Percentiles rank a stretch among this genome's conserved stretches.
Evolutionary conservation across 1,140 invertebrate genomes (phyloP).

Genomic region (Cydia strobilella): DNA sequence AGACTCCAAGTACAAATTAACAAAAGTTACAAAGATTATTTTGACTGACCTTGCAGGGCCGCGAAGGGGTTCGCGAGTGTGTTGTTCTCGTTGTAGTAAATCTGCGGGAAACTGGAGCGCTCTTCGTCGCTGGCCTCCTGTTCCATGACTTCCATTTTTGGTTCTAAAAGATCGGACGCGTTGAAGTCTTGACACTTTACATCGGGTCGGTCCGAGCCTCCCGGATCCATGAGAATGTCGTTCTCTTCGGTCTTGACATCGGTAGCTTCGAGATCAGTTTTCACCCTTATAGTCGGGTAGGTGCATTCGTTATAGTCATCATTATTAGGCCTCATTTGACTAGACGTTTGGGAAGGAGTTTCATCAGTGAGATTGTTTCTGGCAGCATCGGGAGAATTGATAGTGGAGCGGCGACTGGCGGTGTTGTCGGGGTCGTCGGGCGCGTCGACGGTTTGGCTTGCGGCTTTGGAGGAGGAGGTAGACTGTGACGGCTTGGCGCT

Average conservation of each 20-base stretch:
- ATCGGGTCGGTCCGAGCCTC: constrained; percentile 64
- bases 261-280: constrained; percentile 78
- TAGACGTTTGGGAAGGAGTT: constrained; percentile 78
- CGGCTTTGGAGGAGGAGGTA: constrained; percentile 80
- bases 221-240: constrained; percentile 72
- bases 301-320: constrained; percentile 78
- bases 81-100: constrained; percentile 72
- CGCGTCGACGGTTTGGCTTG: constrained; percentile 79
- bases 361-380: constrained; percentile 79
- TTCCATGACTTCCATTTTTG: constrained; percentile 78
- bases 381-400: constrained; percentile 78
- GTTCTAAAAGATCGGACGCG: constrained; percentile 71
- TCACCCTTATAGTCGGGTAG: constrained; percentile 74
- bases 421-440: constrained; percentile 75
- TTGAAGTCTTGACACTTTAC: constrained; percentile 68
- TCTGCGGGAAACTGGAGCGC: constrained; percentile 64
- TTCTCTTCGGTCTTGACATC: constrained; percentile 76
- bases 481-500: constrained; percentile 79
- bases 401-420: constrained; percentile 67
- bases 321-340: constrained; percentile 79
- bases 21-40: not conserved
- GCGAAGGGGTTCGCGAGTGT: constrained; percentile 73
- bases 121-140: constrained; percentile 75
- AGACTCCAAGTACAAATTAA: not conserved
- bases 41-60: constrained; percentile 64